Conservation (phyloP, 2,888 invertebrate species). For the Tryphoninae sp. region DNA sequence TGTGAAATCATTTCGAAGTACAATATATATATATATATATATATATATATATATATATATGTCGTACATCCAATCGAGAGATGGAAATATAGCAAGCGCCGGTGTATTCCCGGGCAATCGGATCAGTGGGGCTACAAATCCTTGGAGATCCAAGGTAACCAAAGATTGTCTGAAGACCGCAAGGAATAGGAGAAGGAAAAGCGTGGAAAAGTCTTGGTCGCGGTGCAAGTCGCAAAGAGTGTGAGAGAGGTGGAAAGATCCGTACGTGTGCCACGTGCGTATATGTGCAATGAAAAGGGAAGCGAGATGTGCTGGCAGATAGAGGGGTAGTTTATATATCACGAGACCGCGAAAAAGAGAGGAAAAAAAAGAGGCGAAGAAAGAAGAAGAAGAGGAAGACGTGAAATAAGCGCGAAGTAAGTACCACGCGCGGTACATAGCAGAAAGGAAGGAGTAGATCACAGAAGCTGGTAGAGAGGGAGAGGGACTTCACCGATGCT, state of each 20-base stretch:
- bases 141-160: constrained; percentile 49
- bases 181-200: constrained; percentile 4
- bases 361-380: not conserved
- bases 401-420: constrained; percentile 32
- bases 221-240: constrained; percentile 24
- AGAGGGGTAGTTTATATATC: constrained; percentile 43
- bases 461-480: constrained; percentile 36
- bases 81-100: constrained; percentile 8
- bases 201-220: constrained; percentile 39
- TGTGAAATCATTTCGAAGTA: not conserved
- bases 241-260: not conserved
- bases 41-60: constrained; percentile 7
- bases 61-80: constrained; percentile 16
- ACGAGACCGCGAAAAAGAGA: constrained; percentile 12
- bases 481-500: constrained; percentile 7
- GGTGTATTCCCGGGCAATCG: constrained; percentile 51
- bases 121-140: constrained; percentile 54
- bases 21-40: constrained; percentile 1
- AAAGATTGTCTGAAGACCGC: constrained; percentile 29
- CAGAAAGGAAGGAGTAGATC: constrained; percentile 18
- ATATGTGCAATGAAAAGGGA: not conserved
- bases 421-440: constrained; percentile 26
- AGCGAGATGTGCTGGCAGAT: constrained; percentile 29
- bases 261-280: not conserved
- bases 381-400: not conserved